Conservation (phyloP, 2,888 invertebrate species). For the Frankliniella intonsa region DNA sequence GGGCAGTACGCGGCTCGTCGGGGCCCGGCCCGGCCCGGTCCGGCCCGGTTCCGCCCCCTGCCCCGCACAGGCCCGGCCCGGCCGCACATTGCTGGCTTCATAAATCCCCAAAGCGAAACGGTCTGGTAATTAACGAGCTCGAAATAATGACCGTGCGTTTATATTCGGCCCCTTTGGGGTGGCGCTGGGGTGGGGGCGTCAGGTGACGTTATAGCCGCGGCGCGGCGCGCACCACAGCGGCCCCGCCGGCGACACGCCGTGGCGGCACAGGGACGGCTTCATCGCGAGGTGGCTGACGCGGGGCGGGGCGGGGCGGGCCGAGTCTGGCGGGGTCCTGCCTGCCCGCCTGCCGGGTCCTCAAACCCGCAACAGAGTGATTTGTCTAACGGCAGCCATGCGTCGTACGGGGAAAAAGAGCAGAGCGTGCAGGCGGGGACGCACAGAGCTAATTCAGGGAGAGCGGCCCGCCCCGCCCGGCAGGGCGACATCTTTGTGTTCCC, state of each 20-base stretch:
- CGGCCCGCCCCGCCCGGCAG: background rate
- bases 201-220: background rate
- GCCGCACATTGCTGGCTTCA: background rate
- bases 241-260: background rate
- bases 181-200: background rate
- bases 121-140: conserved; percentile 21
- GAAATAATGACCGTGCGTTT: conserved; percentile 15
- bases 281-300: background rate
- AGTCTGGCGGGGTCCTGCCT: too few species aligned
- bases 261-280: background rate
- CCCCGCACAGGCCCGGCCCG: background rate
- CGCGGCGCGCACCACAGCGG: background rate
- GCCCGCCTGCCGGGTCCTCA: too few species aligned
- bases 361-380: too few species aligned
- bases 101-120: conserved; percentile 22
- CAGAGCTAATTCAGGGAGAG: background rate
- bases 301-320: background rate
- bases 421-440: background rate
- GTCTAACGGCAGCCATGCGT: too few species aligned
- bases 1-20: background rate
- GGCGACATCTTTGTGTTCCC: background rate
- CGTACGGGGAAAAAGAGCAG: background rate
- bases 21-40: background rate
- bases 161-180: background rate
- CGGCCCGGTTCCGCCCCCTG: background rate